Evolutionary conservation across 2,113 vertebrate species (phyloP), one percentile per base, ranked within the genome.

Genomic region (Corapipo altera): DNA sequence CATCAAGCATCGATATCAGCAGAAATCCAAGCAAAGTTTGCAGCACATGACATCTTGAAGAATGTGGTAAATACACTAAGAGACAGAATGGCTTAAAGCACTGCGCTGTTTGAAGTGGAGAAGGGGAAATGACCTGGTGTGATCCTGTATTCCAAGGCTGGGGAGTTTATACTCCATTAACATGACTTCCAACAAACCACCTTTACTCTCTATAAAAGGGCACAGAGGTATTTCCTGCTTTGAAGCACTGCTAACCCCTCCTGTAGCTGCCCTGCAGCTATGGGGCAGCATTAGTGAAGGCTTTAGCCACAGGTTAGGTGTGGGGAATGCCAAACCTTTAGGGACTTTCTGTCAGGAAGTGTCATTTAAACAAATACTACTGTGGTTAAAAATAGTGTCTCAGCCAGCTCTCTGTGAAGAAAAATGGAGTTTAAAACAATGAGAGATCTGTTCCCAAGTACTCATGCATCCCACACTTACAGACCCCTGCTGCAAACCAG

Each of bases 101-200:
- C 87, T 93, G 88, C 3, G 12, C 91, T 66, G 66, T 91, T 93
- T 93, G 91, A 97, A 96, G 96, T 71, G 85, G 89, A 96, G 92
- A 95, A 95, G 69, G 92, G 95, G 95, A 97, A 97, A 91, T 94
- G 96, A 97, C 95, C 95, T 83, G 21, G 75, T 83, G 91, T 92
- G 96, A 97, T 97, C 93, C 89, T 69, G 79, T 23, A 14, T 93
- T 78, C 12, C n/a, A 93, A 94, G 92, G 80, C 88, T 87, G 52
- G 35, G 48, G 73, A 91, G 91, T 93, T 96, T 87, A 43, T 78
- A 93, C 93, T 88, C 85, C 88, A 84, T 89, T 96, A 95, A 91
- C 62, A 70, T 83, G 86, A 71, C 61, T 57, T 97, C 64, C 88
- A 92, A 33, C 58, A 89, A 96, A 65, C 35, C 84, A 97, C 79